Conservation (phyloP, 35 echinoderm and acorn worm genomes). For the Heliocidaris erythrogramma region DNA sequence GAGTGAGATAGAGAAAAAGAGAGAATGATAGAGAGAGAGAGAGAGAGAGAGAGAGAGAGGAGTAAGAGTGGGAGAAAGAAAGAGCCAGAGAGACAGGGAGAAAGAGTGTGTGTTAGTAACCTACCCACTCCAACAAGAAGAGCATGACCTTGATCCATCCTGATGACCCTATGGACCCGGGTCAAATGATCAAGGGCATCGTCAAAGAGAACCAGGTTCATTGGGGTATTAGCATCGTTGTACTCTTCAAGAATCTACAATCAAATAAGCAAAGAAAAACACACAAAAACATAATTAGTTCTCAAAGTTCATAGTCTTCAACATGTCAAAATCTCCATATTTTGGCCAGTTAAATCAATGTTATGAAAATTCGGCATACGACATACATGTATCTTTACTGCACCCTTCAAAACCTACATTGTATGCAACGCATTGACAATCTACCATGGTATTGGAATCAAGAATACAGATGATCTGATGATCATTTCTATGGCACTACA, state of each 20-base stretch:
- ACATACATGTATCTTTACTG: too few relatives aligned
- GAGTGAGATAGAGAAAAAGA: background rate
- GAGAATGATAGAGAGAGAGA: background rate
- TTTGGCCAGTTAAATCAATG: background rate
- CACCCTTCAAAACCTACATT: too few relatives aligned
- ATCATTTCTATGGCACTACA: too few relatives aligned
- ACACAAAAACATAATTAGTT: background rate
- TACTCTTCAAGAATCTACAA: slow-evolving; percentile 98
- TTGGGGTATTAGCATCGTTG: slow-evolving; percentile 87
- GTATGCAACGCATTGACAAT: too few relatives aligned
- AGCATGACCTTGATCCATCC: slow-evolving; percentile 97
- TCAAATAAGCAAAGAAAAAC: background rate
- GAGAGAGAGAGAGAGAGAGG: background rate
- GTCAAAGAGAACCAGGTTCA: slow-evolving; percentile 98
- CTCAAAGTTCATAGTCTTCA: background rate
- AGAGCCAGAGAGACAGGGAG: background rate
- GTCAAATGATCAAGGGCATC: slow-evolving; percentile 98
- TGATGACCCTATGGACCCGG: slow-evolving; percentile 89
- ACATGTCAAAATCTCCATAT: background rate
- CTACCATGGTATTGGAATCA: too few relatives aligned
- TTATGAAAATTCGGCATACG: background rate
- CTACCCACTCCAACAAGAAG: slow-evolving; percentile 93
- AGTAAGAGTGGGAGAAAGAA: background rate
- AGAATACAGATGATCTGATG: too few relatives aligned
- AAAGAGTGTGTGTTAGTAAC: background rate